Base-by-base conservation (phyloP, 2,797 vertebrate genomes). In the Zalophus californianus region DNA sequence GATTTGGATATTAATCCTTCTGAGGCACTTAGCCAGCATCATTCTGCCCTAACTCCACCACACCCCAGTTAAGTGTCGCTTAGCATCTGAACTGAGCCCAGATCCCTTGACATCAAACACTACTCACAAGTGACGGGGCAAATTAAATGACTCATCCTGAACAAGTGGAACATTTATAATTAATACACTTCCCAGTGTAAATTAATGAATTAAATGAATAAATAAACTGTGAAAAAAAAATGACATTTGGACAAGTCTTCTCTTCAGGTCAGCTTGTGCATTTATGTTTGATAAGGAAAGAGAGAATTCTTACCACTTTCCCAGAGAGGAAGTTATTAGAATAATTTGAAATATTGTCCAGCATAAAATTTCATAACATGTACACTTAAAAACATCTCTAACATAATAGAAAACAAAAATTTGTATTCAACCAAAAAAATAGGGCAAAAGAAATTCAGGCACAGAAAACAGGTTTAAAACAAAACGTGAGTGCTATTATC, bases 121-220 rank as follows among this genome's bases (percentile, higher is more conserved):
- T 56, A 48, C 10, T 90, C 79, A 82, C 62, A 92, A 84, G 14
- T 4, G 23, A 32, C 38, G 79, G 7, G 48, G 38, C 29, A 92
- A 96, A 90, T 86, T 86, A 78, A 96, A 62, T 50, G 73, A 41
- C 44, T 96, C 60, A 68, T 56, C 50, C 64, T 92, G 41, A 93
- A 85, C 41, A 90, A 62, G 1, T 58, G 70, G 32, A 80, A 7
- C 77, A 41, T 80, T 87, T 41, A 82, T 66, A 62, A 35, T 58
- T 58, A 82, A 52, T 58, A 91, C 16, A 50, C 29, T 77, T 83
- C 48, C 60, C 73, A 52, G 21, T 56, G 15, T 70, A 83, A 66
- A 62, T 23, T 94, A 88, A 44, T 44, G 44, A 10, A 84, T 27
- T 66, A 29, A 77, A 50, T 29, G 44, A 93, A 23, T 89, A 64